phyloP scores from a whole-genome alignment of 2,888 invertebrate genomes.

The Coecobrya sp. region DNA sequence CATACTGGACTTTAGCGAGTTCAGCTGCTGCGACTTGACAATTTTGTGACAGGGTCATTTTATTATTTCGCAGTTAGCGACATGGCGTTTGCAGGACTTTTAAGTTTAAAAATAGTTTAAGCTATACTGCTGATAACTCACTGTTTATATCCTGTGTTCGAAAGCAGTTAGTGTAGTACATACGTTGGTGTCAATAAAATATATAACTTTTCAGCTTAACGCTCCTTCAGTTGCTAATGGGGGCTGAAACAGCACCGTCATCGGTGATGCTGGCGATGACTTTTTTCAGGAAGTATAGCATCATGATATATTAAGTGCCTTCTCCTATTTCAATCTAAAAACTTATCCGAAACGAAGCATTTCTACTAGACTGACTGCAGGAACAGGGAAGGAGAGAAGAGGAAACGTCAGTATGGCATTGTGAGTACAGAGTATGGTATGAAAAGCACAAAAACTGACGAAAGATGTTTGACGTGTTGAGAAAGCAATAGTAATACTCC shows the following conservation, averaged over 20 bases:
- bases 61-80: conserved; percentile 45
- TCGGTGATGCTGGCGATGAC: not conserved
- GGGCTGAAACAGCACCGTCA: conserved; percentile 30
- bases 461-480: conserved; percentile 68
- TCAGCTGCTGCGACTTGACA: conserved; percentile 13
- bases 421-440: conserved; percentile 10
- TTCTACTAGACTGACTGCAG: conserved; percentile 48
- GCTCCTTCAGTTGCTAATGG: conserved; percentile 51
- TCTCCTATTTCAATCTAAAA: conserved; percentile 23
- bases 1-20: not conserved
- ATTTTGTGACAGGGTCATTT: conserved; percentile 51
- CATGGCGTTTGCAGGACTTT: not conserved
- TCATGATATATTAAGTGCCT: conserved; percentile 58
- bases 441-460: conserved; percentile 61
- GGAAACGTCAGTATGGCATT: conserved; percentile 11
- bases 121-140: not conserved
- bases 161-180: not conserved
- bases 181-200: conserved; percentile 14
- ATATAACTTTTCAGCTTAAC: not conserved
- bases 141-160: not conserved
- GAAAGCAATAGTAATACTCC: conserved; percentile 51
- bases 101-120: conserved; percentile 17
- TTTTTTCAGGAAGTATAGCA: conserved; percentile 56
- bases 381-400: conserved; percentile 1
- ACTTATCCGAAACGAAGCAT: conserved; percentile 30